Base-by-base conservation (phyloP, 1,140 invertebrate species). In the Chlorops oryzae region DNA sequence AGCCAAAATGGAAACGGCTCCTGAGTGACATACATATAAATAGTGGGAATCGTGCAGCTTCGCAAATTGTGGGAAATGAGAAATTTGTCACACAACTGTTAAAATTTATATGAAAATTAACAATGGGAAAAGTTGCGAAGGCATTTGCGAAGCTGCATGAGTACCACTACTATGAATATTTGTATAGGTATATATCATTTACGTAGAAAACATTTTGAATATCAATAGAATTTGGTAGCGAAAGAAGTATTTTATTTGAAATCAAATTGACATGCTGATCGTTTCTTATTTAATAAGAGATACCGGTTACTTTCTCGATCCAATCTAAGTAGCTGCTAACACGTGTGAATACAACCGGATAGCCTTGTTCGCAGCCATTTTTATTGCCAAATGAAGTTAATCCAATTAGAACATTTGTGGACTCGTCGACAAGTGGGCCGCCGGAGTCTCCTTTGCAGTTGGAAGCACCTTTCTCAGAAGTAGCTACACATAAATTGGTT, bases 281-380 rank as follows among this genome's bases (percentile, higher is more conserved):
- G 9, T 32, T 17, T 7, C 13, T n/a, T 18, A 24, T 18, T 46
- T 51, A 51, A n/a, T 28, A 32, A 32, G 34, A 45, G 55, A 70
- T 54, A 50, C 60, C 67, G 40, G 67, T 65, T 23, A 66, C 56
- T 0, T 49, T 44, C 48, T 63, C 45, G 42, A 80, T 78, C 80
- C 80, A 82, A 42, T 65, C 58, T 23, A 77, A 58, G 70, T 73
- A 81, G 50, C 59, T 72, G 40, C 76, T 77, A 18, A 79, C 61
- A 54, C 79, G 73, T 10, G 78, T 77, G 59, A 73, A 79, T 5
- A 70, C 78, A 46, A 71, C 68, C 21, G 78, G 78, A 41, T 59
- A 70, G 22, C 72, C 72, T 21, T 61, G 57, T 51, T 74, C 72
- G 58, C 80, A 82, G 10, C 77, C 78, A 13, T 61, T 50, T n/a